Evolutionary conservation across 2,113 vertebrate genomes (phyloP), one percentile per base, ranked within the genome.

Genomic region (Labeo catla): DNA sequence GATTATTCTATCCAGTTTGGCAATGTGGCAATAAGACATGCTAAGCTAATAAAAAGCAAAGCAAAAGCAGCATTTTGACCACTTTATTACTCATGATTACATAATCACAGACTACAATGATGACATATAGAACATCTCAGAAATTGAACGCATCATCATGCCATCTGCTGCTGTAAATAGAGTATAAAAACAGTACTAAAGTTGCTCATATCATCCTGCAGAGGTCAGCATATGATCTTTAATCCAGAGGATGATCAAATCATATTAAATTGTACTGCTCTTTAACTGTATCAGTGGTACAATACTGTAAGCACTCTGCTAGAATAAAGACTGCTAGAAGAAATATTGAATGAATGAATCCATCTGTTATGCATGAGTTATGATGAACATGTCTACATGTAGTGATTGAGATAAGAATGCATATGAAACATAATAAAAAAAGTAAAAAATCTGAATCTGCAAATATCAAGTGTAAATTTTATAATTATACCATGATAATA

Each of bases 221-320:
- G 91, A 89, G 86, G 91, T 89, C 91, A 91, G 88, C 88, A 89
- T 87, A 84, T 84, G 84, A 90, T 87, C 77, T 87, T 61, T 78
- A 81, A 81, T 89, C 81, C 57, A 76, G 16, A 76, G 12, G 9
- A 76, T 65, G 7, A 73, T 81, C 8, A 21, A 28, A 23, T 77
- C 28, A 79, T 73, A 50, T 78, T 45, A 81, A 63, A 73, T 28
- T 81, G 23, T 19, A 8, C 63, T 45, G 12, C 68, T 63, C 43
- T 70, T 66, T 21, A 39, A 16, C 66, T 43, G 36, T 39, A 9
- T 70, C 10, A 45, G 21, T 10, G 8, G 1, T 4, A 39, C 15
- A 70, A 72, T 4, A 36, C 13, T 2, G 6, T 12, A 68, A 16
- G 66, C 66, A 6, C 68, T 21, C 4, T 9, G 68, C 16, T 43